phyloP scores from a whole-genome alignment of 2,888 invertebrate genomes.

The Isoperla grammatica region DNA sequence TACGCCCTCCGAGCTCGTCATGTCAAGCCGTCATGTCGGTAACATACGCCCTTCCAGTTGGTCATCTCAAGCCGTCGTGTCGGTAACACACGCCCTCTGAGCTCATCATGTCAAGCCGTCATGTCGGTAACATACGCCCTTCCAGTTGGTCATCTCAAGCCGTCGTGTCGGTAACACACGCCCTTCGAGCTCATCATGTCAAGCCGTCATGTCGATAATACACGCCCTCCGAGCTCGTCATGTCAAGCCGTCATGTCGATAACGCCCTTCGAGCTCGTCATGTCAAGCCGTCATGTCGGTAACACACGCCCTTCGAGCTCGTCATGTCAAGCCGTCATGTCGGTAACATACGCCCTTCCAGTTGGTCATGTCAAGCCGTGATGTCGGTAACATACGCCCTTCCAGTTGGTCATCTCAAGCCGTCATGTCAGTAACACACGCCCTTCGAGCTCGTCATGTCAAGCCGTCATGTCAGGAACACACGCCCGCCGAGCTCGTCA shows the following conservation, averaged over 20 bases:
- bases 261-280: constrained; percentile 24
- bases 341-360: constrained; percentile 36
- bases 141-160: constrained; percentile 97
- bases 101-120: not conserved
- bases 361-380: not conserved
- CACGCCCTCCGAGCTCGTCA: constrained; percentile 71
- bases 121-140: constrained; percentile 37
- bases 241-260: constrained; percentile 76
- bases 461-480: no score
- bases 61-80: constrained; percentile 89
- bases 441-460: not conserved
- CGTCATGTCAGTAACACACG: no score
- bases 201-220: constrained; percentile 37
- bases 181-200: not conserved
- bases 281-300: constrained; percentile 36
- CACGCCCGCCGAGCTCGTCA: not conserved
- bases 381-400: constrained; percentile 38
- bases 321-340: constrained; percentile 25
- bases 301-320: constrained; percentile 23
- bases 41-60: constrained; percentile 56
- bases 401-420: not conserved
- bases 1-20: constrained; percentile 1
- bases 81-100: constrained; percentile 35
- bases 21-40: constrained; percentile 36
- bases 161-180: constrained; percentile 46